phyloP scores from a whole-genome alignment of 2,113 vertebrate species.

The Pangasianodon hypophthalmus region DNA sequence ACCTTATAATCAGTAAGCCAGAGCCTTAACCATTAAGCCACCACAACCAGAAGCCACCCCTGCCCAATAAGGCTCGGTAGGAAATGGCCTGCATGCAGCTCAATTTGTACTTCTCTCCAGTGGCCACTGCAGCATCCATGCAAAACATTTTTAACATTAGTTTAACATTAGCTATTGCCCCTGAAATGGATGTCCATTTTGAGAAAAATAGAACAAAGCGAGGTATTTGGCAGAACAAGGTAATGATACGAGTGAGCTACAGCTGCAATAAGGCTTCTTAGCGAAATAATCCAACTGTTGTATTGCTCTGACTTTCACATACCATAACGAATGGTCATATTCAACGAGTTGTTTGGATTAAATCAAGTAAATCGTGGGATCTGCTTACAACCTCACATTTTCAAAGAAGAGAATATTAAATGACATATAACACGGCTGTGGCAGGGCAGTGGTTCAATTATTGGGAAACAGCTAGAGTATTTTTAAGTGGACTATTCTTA shows the following conservation, averaged over 20 bases:
- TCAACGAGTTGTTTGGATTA: neutral
- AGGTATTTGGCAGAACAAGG: constrained; percentile 30
- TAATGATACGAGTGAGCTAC: constrained; percentile 37
- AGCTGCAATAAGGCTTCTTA: constrained; percentile 28
- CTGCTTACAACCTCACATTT: constrained; percentile 2
- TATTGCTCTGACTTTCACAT: neutral
- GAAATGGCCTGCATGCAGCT: constrained; percentile 61
- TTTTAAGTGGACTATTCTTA: neutral
- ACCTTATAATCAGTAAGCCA: too few relatives aligned
- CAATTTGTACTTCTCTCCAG: constrained; percentile 49
- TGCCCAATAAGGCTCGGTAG: constrained; percentile 59
- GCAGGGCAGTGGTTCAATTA: neutral
- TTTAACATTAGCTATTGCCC: constrained; percentile 40
- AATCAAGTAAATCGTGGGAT: neutral
- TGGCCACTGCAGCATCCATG: constrained; percentile 42
- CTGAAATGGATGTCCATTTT: constrained; percentile 45
- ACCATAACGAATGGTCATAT: neutral
- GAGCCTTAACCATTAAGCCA: too few relatives aligned
- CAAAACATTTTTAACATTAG: constrained; percentile 20
- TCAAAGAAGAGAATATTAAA: neutral
- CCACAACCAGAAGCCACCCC: too few relatives aligned
- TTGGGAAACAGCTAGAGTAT: neutral
- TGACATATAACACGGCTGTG: neutral
- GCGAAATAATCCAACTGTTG: constrained; percentile 14
- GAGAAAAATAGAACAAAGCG: constrained; percentile 10